Evolutionary conservation across 2,888 invertebrate species (phyloP), one percentile per base, ranked within the genome.

Genomic region (Euzetes globulus): DNA sequence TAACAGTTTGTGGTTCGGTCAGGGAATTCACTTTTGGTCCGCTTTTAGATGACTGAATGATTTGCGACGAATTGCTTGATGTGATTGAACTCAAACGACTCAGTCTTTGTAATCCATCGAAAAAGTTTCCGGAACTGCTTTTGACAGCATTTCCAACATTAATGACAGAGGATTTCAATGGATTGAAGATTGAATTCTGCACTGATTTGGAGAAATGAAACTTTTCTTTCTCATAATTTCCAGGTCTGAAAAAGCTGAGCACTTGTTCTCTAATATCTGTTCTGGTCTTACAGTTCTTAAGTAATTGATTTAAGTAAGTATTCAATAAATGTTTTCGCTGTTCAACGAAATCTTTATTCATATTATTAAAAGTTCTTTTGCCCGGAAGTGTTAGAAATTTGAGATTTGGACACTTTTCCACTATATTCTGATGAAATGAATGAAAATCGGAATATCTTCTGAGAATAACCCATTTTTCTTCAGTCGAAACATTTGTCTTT

Each of bases 371-470:
- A 68, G 94, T 90, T 82, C 94, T 94, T 83, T 96, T 97, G 0
- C 90, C 92, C 0, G 96, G 96, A 81, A 95, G 92, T 29, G 89
- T 87, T 45, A 94, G 84, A 79, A 88, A 88, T 70, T 68, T 52
- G 1, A 74, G 27, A 80, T 75, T 63, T 76, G 76, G 74, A 73
- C 71, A 72, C 33, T 84, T 84, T 79, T 84, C 81, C 81, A 90
- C 90, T 65, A 94, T 87, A 80, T 89, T 88, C 77, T 88, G 87
- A 82, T 94, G 90, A 22, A 97, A 85, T 81, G 94, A 93, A 81
- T 94, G 88, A 83, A 97, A 97, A 83, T 96, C 95, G 25, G 94
- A 94, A 82, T 95, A 97, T 80, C 96, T 84, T 79, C 96, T 85
- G 80, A 94, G 92, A 76, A 95, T 91, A 81, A 94, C 93, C 93